Conservation (phyloP, 2,888 invertebrate species). For the Trisateles emortualis region DNA sequence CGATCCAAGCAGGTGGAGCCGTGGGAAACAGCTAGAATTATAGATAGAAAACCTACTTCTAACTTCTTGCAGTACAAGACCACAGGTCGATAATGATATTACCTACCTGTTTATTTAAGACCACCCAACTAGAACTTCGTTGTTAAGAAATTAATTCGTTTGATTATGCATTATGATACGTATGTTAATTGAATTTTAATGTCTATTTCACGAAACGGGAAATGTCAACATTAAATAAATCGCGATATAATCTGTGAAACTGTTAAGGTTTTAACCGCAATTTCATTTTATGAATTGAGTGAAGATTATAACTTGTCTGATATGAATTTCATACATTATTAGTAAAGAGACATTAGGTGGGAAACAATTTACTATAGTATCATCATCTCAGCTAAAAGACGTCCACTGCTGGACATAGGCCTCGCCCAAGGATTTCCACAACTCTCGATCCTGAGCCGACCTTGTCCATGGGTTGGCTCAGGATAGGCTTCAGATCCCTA, state of each 20-base stretch:
- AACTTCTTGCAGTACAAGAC: too few species aligned
- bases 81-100: background rate
- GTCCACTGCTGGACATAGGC: too few species aligned
- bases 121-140: conserved; percentile 8
- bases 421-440: too few species aligned
- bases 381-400: too few species aligned
- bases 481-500: too few species aligned
- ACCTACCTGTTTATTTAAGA: conserved; percentile 7
- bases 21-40: too few species aligned
- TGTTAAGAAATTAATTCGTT: conserved; percentile 6
- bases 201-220: conserved; percentile 14
- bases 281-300: conserved; percentile 8
- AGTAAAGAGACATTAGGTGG: background rate
- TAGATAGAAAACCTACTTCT: too few species aligned
- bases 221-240: conserved; percentile 20
- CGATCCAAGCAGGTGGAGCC: too few species aligned
- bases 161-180: conserved; percentile 18
- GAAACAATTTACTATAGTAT: background rate
- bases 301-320: conserved; percentile 3
- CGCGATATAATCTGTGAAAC: conserved; percentile 10
- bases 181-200: conserved; percentile 16
- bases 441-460: too few species aligned
- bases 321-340: background rate
- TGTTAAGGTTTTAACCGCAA: background rate
- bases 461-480: too few species aligned